These are phyloP conservation scores for Bilobella aurantiaca DNA, from an alignment of 1,140 invertebrate genomes.

Conservation along the genomic window DNA sequence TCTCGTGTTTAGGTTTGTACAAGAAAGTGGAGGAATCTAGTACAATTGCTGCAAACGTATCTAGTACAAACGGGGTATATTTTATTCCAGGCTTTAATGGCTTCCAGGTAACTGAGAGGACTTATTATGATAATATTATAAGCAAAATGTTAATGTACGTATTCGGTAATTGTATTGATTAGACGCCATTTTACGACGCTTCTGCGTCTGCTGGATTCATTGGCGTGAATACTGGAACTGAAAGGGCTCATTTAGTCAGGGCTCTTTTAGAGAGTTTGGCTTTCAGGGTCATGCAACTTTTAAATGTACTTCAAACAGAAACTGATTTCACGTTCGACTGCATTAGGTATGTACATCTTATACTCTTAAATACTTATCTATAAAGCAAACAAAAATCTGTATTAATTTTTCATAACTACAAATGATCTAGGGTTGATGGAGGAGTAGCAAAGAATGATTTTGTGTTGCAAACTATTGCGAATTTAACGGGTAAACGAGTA, in stretches of 20 bases:
- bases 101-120: conserved; percentile 59
- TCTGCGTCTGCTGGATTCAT: conserved; percentile 70
- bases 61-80: conserved; percentile 66
- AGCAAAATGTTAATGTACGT: background rate
- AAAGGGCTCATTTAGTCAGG: conserved; percentile 64
- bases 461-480: conserved; percentile 71
- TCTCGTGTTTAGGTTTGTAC: conserved; percentile 51
- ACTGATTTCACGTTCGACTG: conserved; percentile 48
- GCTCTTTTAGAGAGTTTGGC: conserved; percentile 77
- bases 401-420: background rate
- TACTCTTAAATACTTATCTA: background rate
- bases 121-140: conserved; percentile 13
- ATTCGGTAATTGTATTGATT: conserved; percentile 32
- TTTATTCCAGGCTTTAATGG: conserved; percentile 89
- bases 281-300: conserved; percentile 68
- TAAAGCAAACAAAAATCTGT: background rate
- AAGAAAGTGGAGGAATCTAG: conserved; percentile 56
- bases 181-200: conserved; percentile 81
- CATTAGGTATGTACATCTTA: conserved; percentile 57
- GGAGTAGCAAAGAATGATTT: conserved; percentile 87
- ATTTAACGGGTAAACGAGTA: conserved; percentile 61
- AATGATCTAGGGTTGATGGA: conserved; percentile 64
- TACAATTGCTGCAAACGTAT: conserved; percentile 57
- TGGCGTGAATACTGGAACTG: conserved; percentile 68
- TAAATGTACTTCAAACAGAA: conserved; percentile 56